Base-by-base conservation (phyloP, 1,140 invertebrate species). In the Chionoecetes opilio region DNA sequence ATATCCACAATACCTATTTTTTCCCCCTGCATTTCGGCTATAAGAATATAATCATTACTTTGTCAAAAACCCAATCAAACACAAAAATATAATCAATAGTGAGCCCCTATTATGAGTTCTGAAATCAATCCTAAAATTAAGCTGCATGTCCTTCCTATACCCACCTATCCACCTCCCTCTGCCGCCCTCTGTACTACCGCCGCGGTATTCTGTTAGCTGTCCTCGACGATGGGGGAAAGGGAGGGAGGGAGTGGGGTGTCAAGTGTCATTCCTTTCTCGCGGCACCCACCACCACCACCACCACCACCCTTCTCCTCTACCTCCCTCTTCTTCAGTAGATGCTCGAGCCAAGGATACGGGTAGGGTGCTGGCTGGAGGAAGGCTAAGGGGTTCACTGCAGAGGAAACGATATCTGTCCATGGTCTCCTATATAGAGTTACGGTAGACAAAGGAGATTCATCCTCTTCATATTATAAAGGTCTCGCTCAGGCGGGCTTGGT, bases 341-440 rank as follows among this genome's bases (percentile, higher is more conserved):
- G 84, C 84, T 38, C 1, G 84, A 38, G 29, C 35, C 31, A 86
- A 75, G 63, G 63, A 75, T 75, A 75, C 63, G 21, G 63, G 63
- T 75, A 75, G 21, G 11, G 63, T 17, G 63, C 46, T 9, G 46
- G 46, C 11, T 2, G 46, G 46, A 53, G 46, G 21, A 41, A 41
- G 46, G 46, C 11, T 9, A 17, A 14, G n/a, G n/a, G 63, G 63
- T 17, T 26, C 63, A 26, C 21, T 75, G 63, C 63, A 75, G 21
- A n/a, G n/a, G 63, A 75, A 75, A 75, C 21, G 63, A 75, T 75
- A 75, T 75, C 63, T 75, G 63, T 75, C 63, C n/a, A 26, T 75
- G 63, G 6, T 26, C 63, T 75, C 63, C 63, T 75, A 53, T 75
- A 53, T 53, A 75, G 63, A 75, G 63, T 75, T 75, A 21, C 63